Evolutionary conservation across 1,140 invertebrate genomes (phyloP).

Genomic region (Pseudomyrmex cubaensis): DNA sequence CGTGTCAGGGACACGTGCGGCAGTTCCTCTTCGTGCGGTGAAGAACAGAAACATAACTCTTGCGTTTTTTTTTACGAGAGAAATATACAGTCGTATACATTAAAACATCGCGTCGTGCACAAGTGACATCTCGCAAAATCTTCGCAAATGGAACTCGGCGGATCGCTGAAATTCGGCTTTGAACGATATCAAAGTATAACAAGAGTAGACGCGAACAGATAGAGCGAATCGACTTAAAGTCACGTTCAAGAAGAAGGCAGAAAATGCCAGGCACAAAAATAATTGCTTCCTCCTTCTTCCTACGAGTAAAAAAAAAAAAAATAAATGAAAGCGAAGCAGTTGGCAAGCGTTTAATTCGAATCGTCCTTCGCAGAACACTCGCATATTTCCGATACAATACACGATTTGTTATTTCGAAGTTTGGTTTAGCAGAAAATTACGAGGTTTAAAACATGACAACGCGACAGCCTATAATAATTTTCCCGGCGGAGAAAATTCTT

Average conservation of each 20-base stretch:
- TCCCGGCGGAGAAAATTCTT: neutral
- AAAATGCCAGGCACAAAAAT: neutral
- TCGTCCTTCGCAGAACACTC: neutral
- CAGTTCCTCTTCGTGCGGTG: neutral
- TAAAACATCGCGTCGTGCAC: too few species aligned
- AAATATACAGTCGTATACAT: neutral
- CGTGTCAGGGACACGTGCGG: neutral
- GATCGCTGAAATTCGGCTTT: neutral
- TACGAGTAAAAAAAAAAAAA: neutral
- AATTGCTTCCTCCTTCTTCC: conserved; percentile 12
- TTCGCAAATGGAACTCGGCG: neutral
- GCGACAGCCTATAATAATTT: neutral
- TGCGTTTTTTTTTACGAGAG: neutral
- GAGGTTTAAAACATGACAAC: neutral
- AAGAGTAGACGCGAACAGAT: neutral
- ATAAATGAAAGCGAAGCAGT: conserved; percentile 6
- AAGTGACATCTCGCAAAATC: too few species aligned
- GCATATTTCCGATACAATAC: neutral
- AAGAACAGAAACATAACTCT: neutral
- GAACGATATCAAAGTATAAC: neutral
- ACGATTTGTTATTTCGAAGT: neutral
- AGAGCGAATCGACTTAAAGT: neutral
- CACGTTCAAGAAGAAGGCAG: neutral
- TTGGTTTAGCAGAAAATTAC: neutral
- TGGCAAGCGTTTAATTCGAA: neutral